These are phyloP conservation scores for Leptinotarsa lineolata DNA, from an alignment of 1,140 invertebrate species.

Conservation along the genomic window DNA sequence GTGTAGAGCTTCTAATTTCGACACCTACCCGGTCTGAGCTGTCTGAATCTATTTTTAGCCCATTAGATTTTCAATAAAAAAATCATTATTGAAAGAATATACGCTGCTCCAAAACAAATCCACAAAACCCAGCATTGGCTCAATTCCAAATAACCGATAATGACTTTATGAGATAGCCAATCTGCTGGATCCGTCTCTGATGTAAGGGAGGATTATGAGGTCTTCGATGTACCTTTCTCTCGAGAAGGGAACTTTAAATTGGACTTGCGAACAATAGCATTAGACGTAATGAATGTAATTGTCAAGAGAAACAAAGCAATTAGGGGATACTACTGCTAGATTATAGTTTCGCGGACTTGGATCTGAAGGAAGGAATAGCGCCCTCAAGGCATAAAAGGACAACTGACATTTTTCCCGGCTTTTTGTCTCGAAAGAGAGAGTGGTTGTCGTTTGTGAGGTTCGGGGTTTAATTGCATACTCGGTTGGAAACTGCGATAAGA, in stretches of 20 bases:
- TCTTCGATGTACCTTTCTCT: conserved; percentile 31
- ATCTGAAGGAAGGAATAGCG: neutral
- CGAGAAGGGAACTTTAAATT: conserved; percentile 37
- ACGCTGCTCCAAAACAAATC: no score
- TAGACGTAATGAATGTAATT: conserved; percentile 38
- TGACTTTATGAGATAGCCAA: no score
- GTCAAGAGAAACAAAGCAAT: conserved; percentile 38
- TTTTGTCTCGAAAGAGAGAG: neutral
- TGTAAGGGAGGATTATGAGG: conserved; percentile 24
- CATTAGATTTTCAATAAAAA: no score
- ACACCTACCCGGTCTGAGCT: no score
- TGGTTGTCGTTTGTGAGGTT: neutral
- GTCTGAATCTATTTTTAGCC: no score
- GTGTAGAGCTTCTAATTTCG: no score
- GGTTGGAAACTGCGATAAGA: no score
- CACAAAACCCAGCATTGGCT: no score
- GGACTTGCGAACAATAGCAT: conserved; percentile 36
- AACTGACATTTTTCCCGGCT: neutral
- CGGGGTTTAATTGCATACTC: neutral
- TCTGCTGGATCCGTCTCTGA: neutral
- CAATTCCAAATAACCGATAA: no score
- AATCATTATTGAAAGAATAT: no score
- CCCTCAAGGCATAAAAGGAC: neutral
- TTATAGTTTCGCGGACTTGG: neutral
- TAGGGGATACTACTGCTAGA: conserved; percentile 18